Conservation (phyloP, 2,797 vertebrate genomes). For the Alectoris magna region DNA sequence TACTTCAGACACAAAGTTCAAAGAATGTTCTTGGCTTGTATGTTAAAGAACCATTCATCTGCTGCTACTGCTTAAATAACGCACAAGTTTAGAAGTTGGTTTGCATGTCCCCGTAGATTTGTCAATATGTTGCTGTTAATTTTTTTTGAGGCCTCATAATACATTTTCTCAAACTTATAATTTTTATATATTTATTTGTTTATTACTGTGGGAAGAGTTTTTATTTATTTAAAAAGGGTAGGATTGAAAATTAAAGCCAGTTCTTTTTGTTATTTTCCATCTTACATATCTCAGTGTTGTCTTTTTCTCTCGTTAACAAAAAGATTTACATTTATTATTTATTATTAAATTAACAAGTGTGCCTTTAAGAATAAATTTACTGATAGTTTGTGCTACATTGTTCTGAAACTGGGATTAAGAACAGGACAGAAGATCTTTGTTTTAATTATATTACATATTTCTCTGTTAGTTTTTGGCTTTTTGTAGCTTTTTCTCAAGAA, state of each 20-base stretch:
- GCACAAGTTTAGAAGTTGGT: not conserved
- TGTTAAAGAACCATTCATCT: conserved; percentile 11
- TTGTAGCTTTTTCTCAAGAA: not conserved
- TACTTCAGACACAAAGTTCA: not conserved
- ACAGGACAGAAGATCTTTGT: not conserved
- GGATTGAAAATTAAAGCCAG: not conserved
- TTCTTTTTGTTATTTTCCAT: not conserved
- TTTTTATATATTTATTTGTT: not conserved
- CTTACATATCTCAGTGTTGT: not conserved
- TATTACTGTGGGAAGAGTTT: not conserved
- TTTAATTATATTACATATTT: not conserved
- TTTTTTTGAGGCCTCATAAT: conserved; percentile 4
- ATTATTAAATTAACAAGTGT: not conserved
- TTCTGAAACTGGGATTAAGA: not conserved
- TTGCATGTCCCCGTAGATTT: conserved; percentile 15
- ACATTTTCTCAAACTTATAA: not conserved
- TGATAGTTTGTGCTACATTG: not conserved
- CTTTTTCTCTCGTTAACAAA: not conserved
- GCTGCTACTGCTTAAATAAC: not conserved
- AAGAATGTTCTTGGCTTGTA: not conserved
- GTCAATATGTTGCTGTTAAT: not conserved
- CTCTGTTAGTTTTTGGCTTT: not conserved
- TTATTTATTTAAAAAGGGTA: not conserved
- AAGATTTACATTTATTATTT: not conserved
- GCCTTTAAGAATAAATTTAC: not conserved